Base-by-base conservation (phyloP, 2,113 vertebrate genomes). In the Garra rufa region DNA sequence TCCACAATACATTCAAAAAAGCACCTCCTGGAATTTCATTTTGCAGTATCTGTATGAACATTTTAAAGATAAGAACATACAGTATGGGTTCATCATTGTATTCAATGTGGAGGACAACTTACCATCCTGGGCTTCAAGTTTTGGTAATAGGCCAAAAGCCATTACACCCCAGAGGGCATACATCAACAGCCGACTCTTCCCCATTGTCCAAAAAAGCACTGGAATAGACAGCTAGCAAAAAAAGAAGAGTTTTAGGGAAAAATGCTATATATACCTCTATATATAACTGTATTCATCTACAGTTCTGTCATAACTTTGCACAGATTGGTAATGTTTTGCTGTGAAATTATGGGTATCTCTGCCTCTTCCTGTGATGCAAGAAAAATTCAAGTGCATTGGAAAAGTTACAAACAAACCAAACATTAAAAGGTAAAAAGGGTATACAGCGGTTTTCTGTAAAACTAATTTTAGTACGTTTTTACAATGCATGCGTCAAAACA, bases 131-230 rank as follows among this genome's bases (percentile, higher is more conserved):
- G 95, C 96, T 41, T 80, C 67, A 4, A 94, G 89, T 0, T n/a
- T 89, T 28, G 89, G 87, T 67, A 89, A 65, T 48, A 94, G 89
- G 90, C 94, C 94, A 89, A 92, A 91, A 65, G 96, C 88, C 19
- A 97, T 87, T 87, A 97, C 75, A 50, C 92, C 93, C 85, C 96
- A 76, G 63, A 95, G 80, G 86, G 93, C 93, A 87, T 65, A 87
- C 0, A 95, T 92, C 90, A 94, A 81, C 46, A 93, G 89, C 59
- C 88, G 90, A 13, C 90, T 93, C 84, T 93, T 94, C 94, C 91
- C 92, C 97, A 98, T 99, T 92, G 90, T 95, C 88, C 85, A 87
- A 88, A 86, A 86, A 82, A 92, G 91, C 90, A 91, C 93, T 89
- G 85, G 83, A 86, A 81, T 86, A 38, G 63, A 48, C 78, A 90